Base-by-base conservation (phyloP, 2,888 invertebrate genomes). In the Sicus ferrugineus region DNA sequence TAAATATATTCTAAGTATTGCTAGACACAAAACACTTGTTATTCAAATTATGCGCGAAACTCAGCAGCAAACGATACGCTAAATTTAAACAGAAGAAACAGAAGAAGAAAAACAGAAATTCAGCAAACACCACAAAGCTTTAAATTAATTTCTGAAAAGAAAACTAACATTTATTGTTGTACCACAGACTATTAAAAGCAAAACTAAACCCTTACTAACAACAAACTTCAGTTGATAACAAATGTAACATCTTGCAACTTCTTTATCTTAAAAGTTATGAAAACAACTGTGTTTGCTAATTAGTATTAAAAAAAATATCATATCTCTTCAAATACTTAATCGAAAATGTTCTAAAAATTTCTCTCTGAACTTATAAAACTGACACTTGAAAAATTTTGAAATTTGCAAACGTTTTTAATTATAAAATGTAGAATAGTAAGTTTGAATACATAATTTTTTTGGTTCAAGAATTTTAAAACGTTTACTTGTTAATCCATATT, bases 401-500 rank as follows among this genome's bases (percentile, higher is more conserved):
- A 50, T 26, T 23, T 31, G 31, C 19, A 52, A 65, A 23, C n/a
- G 23, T 5, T 65, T 23, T 31, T 23, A 28, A 6, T 28, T 46
- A 46, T n/a, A 46, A 48, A 62, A 46, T 2, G n/a, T n/a, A 23
- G n/a, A 23, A 31, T 23, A 54, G 54, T 26, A 19, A 16, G 23
- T 34, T 65, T 65, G 26, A 42, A 42, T 3, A 14, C 14, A 42
- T 34, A 19, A 26, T 52, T 52, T 31, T 28, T 30, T 63, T 63
- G 19, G 46, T 63, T 63, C 26, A 48, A 48, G 19, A 63, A 46
- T 46, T 48, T 62, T 62, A 62, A 62, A 63, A 46, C 48, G 48
- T 48, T 50, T 19, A 63, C 46, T 48, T 63, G 63, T 63, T 46
- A 63, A 21, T n/a, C n/a, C n/a, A 63, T 48, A 48, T 59, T 19